Evolutionary conservation across 2,888 invertebrate species (phyloP).

Genomic region (Chouioia cunea): DNA sequence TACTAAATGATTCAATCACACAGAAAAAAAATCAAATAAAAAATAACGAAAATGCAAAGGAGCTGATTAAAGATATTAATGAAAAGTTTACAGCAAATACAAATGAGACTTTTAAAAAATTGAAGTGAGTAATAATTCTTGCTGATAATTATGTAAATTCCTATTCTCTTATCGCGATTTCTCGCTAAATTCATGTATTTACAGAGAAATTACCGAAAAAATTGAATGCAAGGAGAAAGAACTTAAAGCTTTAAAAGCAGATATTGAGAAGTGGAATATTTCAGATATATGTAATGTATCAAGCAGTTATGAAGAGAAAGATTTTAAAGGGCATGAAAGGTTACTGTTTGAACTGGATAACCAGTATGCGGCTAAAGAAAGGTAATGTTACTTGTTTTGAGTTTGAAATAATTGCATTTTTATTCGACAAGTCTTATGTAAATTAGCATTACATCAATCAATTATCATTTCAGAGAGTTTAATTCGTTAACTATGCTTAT

Average conservation of each 20-base stretch:
- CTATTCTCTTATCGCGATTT: conserved; percentile 8
- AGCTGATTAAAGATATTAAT: conserved; percentile 49
- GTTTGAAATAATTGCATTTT: conserved; percentile 8
- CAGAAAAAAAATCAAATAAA: conserved; percentile 51
- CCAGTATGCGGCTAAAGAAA: conserved; percentile 36
- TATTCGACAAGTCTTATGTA: conserved; percentile 19
- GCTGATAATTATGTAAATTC: neutral
- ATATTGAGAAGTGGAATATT: conserved; percentile 41
- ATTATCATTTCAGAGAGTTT: conserved; percentile 41
- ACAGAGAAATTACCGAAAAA: conserved; percentile 46
- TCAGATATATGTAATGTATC: conserved; percentile 18
- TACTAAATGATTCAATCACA: conserved; percentile 47
- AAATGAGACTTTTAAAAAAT: conserved; percentile 42
- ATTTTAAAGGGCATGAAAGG: conserved; percentile 37
- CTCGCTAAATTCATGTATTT: neutral
- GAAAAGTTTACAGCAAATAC: conserved; percentile 46
- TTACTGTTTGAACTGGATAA: conserved; percentile 38
- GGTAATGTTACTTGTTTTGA: conserved; percentile 19
- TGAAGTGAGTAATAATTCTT: conserved; percentile 45
- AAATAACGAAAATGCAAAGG: conserved; percentile 48
- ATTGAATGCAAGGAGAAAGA: conserved; percentile 36
- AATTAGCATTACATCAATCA: neutral
- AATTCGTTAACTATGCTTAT: conserved; percentile 42
- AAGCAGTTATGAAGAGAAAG: conserved; percentile 19
- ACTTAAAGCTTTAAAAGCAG: conserved; percentile 31